Percentiles rank a stretch among this genome's conserved stretches.
Evolutionary conservation across 2,113 vertebrate species (phyloP).

Genomic region (Hippocampus barbouri): DNA sequence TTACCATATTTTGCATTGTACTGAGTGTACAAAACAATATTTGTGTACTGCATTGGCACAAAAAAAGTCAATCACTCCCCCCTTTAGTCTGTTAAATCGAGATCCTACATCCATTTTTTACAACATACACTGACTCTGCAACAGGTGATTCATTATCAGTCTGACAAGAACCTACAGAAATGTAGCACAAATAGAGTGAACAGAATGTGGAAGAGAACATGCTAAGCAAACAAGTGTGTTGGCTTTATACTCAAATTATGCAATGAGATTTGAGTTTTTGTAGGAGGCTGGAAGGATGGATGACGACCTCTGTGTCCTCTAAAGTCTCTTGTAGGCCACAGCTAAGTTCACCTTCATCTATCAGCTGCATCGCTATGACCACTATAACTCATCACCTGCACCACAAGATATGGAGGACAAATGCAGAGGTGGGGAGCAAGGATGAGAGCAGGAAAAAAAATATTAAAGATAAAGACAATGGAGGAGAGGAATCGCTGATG

Average conservation of each 20-base stretch:
- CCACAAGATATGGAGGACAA: conserved; percentile 49
- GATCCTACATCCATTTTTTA: neutral
- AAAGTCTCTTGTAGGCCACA: conserved; percentile 57
- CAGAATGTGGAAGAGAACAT: neutral
- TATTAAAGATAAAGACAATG: conserved; percentile 3
- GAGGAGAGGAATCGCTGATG: neutral
- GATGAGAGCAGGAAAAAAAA: conserved; percentile 11
- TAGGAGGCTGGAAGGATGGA: conserved; percentile 62
- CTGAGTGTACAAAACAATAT: no score
- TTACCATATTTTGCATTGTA: no score
- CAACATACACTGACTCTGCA: neutral
- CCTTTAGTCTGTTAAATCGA: no score
- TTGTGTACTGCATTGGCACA: no score
- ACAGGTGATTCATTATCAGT: neutral
- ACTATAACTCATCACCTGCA: conserved; percentile 70
- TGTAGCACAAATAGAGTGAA: neutral
- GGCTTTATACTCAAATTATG: neutral
- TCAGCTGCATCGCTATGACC: conserved; percentile 59
- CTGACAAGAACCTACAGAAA: neutral
- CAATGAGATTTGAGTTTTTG: conserved; percentile 15
- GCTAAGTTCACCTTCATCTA: conserved; percentile 72
- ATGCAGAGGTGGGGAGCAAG: conserved; percentile 24
- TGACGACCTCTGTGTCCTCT: conserved; percentile 64
- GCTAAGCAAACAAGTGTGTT: neutral
- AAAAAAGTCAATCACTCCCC: no score